Conservation (phyloP, 2,888 invertebrate genomes). For the Minunthozetes semirufus region DNA sequence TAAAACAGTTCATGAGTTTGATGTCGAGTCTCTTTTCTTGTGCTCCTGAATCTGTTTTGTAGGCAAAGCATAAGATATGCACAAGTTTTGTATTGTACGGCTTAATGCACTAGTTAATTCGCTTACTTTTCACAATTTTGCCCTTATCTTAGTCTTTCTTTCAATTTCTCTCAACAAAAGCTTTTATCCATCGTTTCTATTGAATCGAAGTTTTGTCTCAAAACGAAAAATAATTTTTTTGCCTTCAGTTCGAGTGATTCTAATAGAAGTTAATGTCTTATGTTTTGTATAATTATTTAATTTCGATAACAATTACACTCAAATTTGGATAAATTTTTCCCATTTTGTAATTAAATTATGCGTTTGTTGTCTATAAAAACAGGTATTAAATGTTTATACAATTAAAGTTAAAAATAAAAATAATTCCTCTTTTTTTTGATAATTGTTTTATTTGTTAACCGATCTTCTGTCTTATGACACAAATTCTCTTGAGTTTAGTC, state of each 20-base stretch:
- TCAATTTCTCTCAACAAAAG: not conserved
- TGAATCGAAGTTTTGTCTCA: no score
- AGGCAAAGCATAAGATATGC: not conserved
- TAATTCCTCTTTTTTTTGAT: no score
- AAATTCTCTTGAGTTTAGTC: no score
- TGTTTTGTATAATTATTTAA: not conserved
- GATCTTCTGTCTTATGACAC: no score
- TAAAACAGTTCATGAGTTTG: not conserved
- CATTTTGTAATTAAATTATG: not conserved
- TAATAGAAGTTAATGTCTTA: no score
- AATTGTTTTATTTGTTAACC: no score
- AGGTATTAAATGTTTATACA: no score
- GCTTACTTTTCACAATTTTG: not conserved
- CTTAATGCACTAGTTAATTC: not conserved
- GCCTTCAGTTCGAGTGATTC: no score
- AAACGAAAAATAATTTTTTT: no score
- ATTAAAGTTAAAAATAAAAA: no score
- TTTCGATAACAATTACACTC: not conserved
- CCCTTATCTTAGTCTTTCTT: conserved; percentile 2
- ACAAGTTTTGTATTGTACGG: not conserved
- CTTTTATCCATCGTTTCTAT: no score
- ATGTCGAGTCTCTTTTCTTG: not conserved
- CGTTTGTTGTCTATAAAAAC: not conserved
- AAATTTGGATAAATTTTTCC: not conserved
- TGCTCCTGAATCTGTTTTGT: not conserved